Evolutionary conservation across 1,140 invertebrate species (phyloP).

Genomic region (Fopius arisanus): DNA sequence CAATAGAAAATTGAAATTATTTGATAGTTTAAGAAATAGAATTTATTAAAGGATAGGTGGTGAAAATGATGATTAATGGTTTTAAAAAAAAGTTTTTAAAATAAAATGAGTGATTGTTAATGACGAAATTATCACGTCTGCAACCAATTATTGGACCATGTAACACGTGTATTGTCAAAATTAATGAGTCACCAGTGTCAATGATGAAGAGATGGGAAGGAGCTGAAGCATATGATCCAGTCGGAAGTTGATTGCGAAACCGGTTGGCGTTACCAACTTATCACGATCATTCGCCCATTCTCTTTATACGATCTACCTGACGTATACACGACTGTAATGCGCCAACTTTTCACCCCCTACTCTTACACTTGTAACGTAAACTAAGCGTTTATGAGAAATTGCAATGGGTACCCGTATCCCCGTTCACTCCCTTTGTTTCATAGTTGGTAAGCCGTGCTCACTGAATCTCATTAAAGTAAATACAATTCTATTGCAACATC

Average conservation of each 20-base stretch:
- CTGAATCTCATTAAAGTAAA: neutral
- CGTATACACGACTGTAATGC: neutral
- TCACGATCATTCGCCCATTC: conserved; percentile 14
- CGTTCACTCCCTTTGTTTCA: neutral
- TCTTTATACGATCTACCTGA: conserved; percentile 9
- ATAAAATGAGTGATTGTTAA: too few relatives aligned
- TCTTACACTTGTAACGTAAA: neutral
- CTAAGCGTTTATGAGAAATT: conserved; percentile 1
- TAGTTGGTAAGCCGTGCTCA: neutral
- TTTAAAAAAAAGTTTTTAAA: too few relatives aligned
- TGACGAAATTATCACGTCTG: conserved; percentile 16
- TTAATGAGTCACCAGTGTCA: neutral
- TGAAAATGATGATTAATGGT: too few relatives aligned
- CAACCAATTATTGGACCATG: neutral
- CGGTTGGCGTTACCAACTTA: conserved; percentile 13
- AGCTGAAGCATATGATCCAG: neutral
- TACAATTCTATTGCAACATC: neutral
- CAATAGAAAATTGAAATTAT: too few relatives aligned
- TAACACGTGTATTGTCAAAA: conserved; percentile 3
- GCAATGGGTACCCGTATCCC: neutral
- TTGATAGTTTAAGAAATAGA: too few relatives aligned
- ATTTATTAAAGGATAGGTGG: too few relatives aligned
- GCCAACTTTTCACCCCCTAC: neutral
- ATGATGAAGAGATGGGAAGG: neutral
- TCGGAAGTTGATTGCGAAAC: conserved; percentile 13